Percentiles rank a stretch among this genome's conserved stretches.
These are phyloP conservation scores for Catamblyrhynchus diadema DNA, from an alignment of 2,797 vertebrate species.

Conservation along the genomic window DNA sequence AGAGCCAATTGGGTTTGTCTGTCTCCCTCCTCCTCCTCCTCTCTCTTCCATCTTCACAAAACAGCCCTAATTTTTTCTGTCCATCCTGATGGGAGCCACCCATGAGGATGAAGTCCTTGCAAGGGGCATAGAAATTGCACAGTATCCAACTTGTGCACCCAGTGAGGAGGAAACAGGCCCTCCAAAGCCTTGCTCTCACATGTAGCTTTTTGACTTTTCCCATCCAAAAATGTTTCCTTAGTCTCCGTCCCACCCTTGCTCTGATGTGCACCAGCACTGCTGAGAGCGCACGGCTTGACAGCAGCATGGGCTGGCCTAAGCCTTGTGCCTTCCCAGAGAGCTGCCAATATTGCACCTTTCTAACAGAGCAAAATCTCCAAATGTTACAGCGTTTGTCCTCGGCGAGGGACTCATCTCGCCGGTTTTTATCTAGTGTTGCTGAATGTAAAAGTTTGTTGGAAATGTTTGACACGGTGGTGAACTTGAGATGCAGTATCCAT, in stretches of 20 bases:
- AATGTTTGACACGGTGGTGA: not conserved
- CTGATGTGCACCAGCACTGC: fast-evolving
- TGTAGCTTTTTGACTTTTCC: not conserved
- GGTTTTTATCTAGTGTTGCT: not conserved
- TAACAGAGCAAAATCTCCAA: not conserved
- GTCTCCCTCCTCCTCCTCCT: not conserved
- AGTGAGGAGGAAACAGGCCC: not conserved
- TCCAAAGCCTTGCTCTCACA: not conserved
- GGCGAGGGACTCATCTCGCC: fast-evolving
- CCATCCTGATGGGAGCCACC: not conserved
- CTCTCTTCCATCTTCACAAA: not conserved
- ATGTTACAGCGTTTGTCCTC: not conserved
- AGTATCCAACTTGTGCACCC: not conserved
- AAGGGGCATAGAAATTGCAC: not conserved
- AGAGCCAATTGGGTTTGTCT: not conserved
- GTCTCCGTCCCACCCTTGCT: not conserved
- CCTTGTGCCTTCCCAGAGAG: not conserved
- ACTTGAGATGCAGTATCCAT: slow-evolving; percentile 35
- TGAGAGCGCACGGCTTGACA: fast-evolving
- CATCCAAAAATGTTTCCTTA: not conserved
- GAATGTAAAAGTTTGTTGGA: slow-evolving; percentile 4
- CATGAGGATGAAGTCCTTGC: not conserved
- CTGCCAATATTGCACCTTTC: slow-evolving; percentile 24
- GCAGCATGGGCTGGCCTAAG: not conserved
- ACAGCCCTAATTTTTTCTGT: not conserved